Base-by-base conservation (phyloP, 1,140 invertebrate genomes). In the Tetragonula clypearis region DNA sequence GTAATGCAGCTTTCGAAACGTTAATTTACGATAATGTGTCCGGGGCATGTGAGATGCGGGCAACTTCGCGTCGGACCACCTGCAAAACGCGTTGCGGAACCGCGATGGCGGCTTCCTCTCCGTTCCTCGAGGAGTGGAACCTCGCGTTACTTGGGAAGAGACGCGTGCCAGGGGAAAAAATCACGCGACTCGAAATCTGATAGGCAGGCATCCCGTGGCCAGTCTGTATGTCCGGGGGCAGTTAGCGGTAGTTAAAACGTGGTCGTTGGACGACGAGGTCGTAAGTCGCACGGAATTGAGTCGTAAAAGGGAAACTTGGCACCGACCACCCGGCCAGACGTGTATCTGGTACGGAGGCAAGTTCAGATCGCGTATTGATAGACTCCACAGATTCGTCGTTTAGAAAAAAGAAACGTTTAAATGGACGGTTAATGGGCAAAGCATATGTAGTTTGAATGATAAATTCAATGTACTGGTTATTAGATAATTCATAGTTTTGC, bases 11-110 rank as follows among this genome's bases (percentile, higher is more conserved):
- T 41, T 68, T 84, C 82, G 75, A 71, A 79, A 79, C 76, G 82
- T 84, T 84, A 79, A 84, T 84, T 84, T 84, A 62, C 82, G 76
- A 19, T 84, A 84, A 84, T 79, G 82, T 49, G 66, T 21, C 56
- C 66, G 76, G n/a, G 60, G 35, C 82, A 84, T 68, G 76, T 72
- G 82, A 79, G 76, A 58, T 53, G 56, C 82, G 56, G 9, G 62
- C 19, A 69, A 58, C 11, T 74, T 53, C 58, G 5, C 1, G 12
- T 26, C n/a, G 49, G 41, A 30, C 56, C 69, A 12, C 35, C 15
- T 49, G 78, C 35, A 30, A 41, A 69, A 49, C 41, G 41, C 19
- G 68, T 69, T 69, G 30, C 35, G 41, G 30, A 30, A 19, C 68
- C 19, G 5, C 26, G 17, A 26, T 9, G 9, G 19, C 1, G 35